A percentile compares a stretch with the other conserved stretches of the same genome.
These are phyloP conservation scores for Chalcosyrphus nemorum DNA, from an alignment of 2,888 invertebrate species.

Conservation along the genomic window DNA sequence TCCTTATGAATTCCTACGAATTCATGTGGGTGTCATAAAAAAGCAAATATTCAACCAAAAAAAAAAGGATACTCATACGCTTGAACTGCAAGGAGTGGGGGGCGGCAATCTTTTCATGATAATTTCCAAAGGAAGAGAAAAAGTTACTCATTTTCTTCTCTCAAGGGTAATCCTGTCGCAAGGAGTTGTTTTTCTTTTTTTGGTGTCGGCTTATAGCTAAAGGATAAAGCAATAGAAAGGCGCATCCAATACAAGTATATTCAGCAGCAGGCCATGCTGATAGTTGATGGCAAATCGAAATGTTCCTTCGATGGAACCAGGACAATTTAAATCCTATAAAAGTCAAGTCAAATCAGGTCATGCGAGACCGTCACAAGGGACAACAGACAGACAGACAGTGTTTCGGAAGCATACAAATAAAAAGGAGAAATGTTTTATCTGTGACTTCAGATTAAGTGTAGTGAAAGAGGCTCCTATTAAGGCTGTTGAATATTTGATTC, in stretches of 20 bases:
- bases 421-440: constrained; percentile 18
- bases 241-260: too few relatives aligned
- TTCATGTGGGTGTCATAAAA: constrained; percentile 50
- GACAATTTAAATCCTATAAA: constrained; percentile 48
- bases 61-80: not conserved
- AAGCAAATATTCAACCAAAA: not conserved
- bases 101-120: constrained; percentile 22
- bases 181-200: not conserved
- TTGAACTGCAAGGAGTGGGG: not conserved
- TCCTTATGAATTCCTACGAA: constrained; percentile 43
- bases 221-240: constrained; percentile 24
- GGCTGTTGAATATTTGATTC: constrained; percentile 40
- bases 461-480: constrained; percentile 6
- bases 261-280: constrained; percentile 10
- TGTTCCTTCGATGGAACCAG: constrained; percentile 38
- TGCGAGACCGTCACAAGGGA: not conserved
- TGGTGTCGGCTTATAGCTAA: constrained; percentile 16
- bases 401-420: not conserved
- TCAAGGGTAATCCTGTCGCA: constrained; percentile 16
- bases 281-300: constrained; percentile 45
- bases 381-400: not conserved
- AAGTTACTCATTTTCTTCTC: constrained; percentile 19
- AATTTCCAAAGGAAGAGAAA: constrained; percentile 27
- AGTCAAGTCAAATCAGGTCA: constrained; percentile 17
- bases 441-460: constrained; percentile 8